phyloP scores from a whole-genome alignment of 92 coral and sea anemone species.

The Epizoanthus ramosus region DNA sequence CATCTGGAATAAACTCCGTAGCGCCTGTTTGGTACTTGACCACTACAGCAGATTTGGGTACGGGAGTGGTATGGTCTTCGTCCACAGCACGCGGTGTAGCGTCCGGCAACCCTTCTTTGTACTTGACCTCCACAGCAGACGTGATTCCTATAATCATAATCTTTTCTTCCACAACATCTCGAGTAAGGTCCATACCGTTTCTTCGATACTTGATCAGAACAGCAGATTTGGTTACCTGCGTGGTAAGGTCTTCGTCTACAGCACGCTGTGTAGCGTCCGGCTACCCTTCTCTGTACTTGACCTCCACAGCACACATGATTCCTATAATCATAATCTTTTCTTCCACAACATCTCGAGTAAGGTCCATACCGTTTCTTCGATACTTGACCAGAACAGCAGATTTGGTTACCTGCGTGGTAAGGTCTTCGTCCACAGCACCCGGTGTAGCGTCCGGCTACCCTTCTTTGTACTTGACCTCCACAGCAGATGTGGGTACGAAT shows the following conservation, averaged over 20 bases:
- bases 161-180: background rate
- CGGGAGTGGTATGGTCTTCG: background rate
- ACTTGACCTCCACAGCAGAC: constrained; percentile 1
- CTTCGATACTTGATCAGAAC: background rate
- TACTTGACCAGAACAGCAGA: constrained; percentile 4
- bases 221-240: background rate
- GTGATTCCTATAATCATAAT: background rate
- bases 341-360: background rate
- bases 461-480: no score
- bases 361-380: background rate
- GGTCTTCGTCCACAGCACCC: no score
- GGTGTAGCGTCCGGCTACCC: no score
- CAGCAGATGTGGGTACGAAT: background rate
- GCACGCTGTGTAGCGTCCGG: no score
- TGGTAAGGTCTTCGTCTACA: background rate
- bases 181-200: background rate
- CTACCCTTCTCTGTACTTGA: no score
- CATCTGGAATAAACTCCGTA: background rate
- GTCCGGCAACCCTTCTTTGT: background rate
- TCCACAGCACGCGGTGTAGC: constrained; percentile 14
- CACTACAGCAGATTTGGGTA: background rate
- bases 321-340: background rate
- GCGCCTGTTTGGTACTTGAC: background rate
- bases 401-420: background rate
- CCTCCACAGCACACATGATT: no score